Conservation (phyloP, 1,140 invertebrate species). For the Drosophila pachea region DNA sequence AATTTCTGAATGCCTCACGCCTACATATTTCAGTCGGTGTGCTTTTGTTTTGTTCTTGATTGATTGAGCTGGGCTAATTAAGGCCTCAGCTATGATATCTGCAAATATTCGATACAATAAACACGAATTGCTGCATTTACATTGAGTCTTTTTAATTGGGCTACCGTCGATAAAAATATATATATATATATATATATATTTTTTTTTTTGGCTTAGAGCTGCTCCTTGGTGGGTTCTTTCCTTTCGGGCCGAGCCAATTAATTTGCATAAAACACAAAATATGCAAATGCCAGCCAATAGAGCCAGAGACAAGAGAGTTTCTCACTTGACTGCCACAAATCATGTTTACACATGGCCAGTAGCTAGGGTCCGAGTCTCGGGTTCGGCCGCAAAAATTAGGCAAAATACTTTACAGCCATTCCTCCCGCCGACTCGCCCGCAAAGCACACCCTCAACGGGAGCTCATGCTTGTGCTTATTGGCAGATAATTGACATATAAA, state of each 20-base stretch:
- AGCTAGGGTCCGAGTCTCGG: conserved; percentile 27
- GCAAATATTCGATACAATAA: conserved; percentile 17
- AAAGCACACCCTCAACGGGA: background rate
- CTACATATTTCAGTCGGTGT: conserved; percentile 10
- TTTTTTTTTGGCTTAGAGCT: conserved; percentile 3
- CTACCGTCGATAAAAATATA: background rate
- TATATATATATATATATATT: no score
- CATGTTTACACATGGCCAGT: conserved; percentile 70
- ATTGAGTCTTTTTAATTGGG: conserved; percentile 7
- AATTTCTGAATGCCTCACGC: conserved; percentile 48
- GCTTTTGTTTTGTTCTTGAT: conserved; percentile 32
- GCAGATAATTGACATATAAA: conserved; percentile 78
- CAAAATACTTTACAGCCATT: conserved; percentile 11
- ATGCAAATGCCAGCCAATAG: conserved; percentile 54
- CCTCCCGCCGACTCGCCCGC: background rate
- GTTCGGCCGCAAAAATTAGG: conserved; percentile 31
- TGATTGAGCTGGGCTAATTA: conserved; percentile 44
- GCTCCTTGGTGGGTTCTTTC: conserved; percentile 24
- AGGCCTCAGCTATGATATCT: conserved; percentile 36
- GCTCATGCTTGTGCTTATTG: conserved; percentile 60
- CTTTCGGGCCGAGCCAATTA: conserved; percentile 23
- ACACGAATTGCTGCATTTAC: conserved; percentile 9
- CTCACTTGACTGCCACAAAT: conserved; percentile 68
- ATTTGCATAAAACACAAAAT: conserved; percentile 71
- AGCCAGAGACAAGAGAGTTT: conserved; percentile 51